These are phyloP conservation scores for Cynaeus angustus DNA, from an alignment of 2,888 invertebrate genomes.

Conservation along the genomic window DNA sequence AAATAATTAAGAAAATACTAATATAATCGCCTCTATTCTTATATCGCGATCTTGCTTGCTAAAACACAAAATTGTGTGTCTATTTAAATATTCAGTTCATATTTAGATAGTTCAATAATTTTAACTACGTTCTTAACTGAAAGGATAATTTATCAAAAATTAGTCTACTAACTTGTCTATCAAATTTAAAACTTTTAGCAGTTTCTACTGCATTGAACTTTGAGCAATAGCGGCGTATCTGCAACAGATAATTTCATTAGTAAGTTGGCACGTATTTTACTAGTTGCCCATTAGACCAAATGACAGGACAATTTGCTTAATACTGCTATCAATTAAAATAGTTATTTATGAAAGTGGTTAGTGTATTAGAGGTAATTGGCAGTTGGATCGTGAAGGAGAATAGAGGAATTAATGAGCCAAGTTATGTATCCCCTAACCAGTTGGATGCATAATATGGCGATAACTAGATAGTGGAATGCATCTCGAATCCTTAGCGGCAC, in stretches of 20 bases:
- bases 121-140: too few relatives aligned
- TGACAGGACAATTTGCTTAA: conserved; percentile 34
- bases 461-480: conserved; percentile 58
- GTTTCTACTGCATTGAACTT: too few relatives aligned
- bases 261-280: conserved; percentile 7
- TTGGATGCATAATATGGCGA: conserved; percentile 57
- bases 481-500: conserved; percentile 41
- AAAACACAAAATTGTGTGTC: too few relatives aligned
- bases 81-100: too few relatives aligned
- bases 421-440: conserved; percentile 46
- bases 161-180: too few relatives aligned
- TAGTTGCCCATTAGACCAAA: conserved; percentile 17
- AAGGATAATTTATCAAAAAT: too few relatives aligned
- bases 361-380: conserved; percentile 45
- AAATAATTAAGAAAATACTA: too few relatives aligned
- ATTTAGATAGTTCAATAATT: too few relatives aligned
- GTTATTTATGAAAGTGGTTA: conserved; percentile 26
- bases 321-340: conserved; percentile 23
- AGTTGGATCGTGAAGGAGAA: conserved; percentile 24
- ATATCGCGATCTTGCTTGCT: too few relatives aligned
- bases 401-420: conserved; percentile 52
- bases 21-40: too few relatives aligned
- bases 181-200: too few relatives aligned
- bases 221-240: too few relatives aligned
- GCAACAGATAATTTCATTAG: background rate